Percentiles rank a stretch among this genome's conserved stretches.
Evolutionary conservation across 2,113 vertebrate species (phyloP).

Genomic region (Larimichthys polyactis): DNA sequence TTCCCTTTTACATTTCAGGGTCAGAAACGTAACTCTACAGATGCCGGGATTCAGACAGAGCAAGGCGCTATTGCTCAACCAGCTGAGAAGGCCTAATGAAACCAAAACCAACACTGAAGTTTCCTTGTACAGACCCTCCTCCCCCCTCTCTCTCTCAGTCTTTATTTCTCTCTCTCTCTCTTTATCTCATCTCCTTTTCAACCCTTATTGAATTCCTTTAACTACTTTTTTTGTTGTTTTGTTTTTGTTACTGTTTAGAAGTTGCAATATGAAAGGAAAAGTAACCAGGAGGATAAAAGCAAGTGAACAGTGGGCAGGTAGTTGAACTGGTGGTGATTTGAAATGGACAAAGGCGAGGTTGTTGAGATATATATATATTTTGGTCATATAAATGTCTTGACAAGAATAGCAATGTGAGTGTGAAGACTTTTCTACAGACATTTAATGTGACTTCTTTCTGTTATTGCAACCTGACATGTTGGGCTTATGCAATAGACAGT

Average conservation of each 20-base stretch:
- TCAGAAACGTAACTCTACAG: conserved; percentile 89
- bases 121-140: conserved; percentile 60
- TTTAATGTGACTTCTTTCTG: conserved; percentile 48
- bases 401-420: conserved; percentile 35
- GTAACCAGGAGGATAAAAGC: conserved; percentile 12
- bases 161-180: conserved; percentile 7
- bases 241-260: conserved; percentile 36
- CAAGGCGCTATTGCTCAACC: conserved; percentile 84
- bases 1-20: conserved; percentile 82
- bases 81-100: conserved; percentile 93
- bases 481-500: conserved; percentile 30
- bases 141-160: conserved; percentile 19
- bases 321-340: conserved; percentile 23
- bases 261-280: conserved; percentile 13
- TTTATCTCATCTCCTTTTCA: conserved; percentile 28
- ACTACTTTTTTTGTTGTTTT: conserved; percentile 36
- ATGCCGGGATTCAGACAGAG: conserved; percentile 94
- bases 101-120: conserved; percentile 22
- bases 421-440: conserved; percentile 60
- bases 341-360: neutral
- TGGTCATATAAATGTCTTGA: conserved; percentile 51
- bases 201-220: conserved; percentile 28
- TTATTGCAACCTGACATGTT: conserved; percentile 47
- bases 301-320: conserved; percentile 32
- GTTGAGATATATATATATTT: conserved; percentile 46